Base-by-base conservation (phyloP, 2,888 invertebrate genomes). In the Diarsia dahlii region DNA sequence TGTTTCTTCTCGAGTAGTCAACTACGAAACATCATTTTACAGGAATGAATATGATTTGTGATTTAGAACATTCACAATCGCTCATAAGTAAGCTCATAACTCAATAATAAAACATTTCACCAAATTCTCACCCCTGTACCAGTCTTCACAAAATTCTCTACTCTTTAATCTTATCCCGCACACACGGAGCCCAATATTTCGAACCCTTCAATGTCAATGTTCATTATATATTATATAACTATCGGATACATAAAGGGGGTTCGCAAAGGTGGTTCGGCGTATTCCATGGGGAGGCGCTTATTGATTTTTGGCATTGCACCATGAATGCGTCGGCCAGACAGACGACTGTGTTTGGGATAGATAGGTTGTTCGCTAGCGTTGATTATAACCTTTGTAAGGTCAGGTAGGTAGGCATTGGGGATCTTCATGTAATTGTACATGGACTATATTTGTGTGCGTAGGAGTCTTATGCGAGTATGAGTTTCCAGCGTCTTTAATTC, bases 241-340 rank as follows among this genome's bases (percentile, higher is more conserved):
- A 78, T 64, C 64, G 74, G 52, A 68, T 60, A 80, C 58, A 71
- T 76, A 76, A 23, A 74, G 76, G 74, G 74, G 62, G 45, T 52
- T 69, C 64, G 48, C 67, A 78, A 80, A 82, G 83, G 74, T 72
- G 75, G 82, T 63, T 80, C 73, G 73, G 72, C 69, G 84, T 85
- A 82, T 83, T 74, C 87, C 87, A 87, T 89, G 84, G 89, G 88
- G 88, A 85, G 88, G 84, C 81, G 74, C 77, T 70, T 89, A 89
- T 89, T 82, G 88, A 89, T 89, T 89, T 87, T 88, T 74, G 84
- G 81, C 87, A 82, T 73, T 87, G 87, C 87, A 87, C 87, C 87
- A 78, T 78, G 83, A 81, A 81, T 84, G 86, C 86, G 88, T 80
- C 87, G 77, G 73, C 82, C 85, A 84, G 87, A 87, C 81, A 80